Conservation (phyloP, 2,888 invertebrate genomes). For the Meghimatium bilineatum region DNA sequence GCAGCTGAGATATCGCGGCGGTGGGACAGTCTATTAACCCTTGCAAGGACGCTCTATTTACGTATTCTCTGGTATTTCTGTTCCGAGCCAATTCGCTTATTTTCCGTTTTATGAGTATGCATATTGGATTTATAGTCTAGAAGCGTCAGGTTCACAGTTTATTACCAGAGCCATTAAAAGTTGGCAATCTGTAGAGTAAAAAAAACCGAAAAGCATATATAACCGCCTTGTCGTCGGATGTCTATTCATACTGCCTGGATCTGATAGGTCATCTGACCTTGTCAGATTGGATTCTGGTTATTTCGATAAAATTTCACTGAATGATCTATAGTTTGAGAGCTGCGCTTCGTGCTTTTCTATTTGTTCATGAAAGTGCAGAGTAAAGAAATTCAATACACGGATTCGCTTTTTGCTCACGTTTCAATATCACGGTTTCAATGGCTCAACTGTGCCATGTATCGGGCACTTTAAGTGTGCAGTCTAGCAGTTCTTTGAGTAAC, state of each 20-base stretch:
- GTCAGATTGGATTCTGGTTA: not conserved
- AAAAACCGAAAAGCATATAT: not conserved
- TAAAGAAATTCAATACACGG: not conserved
- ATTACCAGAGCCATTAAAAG: not conserved
- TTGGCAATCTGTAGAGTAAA: not conserved
- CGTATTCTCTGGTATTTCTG: too few relatives aligned
- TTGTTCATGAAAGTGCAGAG: not conserved
- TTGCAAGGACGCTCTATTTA: too few relatives aligned
- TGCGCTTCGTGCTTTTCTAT: not conserved
- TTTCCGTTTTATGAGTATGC: not conserved
- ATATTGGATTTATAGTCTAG: not conserved
- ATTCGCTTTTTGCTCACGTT: not conserved
- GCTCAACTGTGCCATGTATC: too few relatives aligned
- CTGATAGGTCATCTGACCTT: not conserved
- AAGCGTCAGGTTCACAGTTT: not conserved
- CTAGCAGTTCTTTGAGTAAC: too few relatives aligned
- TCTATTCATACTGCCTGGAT: not conserved
- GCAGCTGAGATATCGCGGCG: too few relatives aligned
- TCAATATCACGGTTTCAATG: too few relatives aligned
- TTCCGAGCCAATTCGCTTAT: too few relatives aligned
- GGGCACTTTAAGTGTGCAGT: too few relatives aligned
- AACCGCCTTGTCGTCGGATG: too few relatives aligned
- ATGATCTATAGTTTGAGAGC: not conserved
- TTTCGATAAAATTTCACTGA: not conserved
- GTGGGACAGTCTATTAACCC: too few relatives aligned